Conservation (phyloP, 1,140 invertebrate genomes). For the Bombus sylvicola region DNA sequence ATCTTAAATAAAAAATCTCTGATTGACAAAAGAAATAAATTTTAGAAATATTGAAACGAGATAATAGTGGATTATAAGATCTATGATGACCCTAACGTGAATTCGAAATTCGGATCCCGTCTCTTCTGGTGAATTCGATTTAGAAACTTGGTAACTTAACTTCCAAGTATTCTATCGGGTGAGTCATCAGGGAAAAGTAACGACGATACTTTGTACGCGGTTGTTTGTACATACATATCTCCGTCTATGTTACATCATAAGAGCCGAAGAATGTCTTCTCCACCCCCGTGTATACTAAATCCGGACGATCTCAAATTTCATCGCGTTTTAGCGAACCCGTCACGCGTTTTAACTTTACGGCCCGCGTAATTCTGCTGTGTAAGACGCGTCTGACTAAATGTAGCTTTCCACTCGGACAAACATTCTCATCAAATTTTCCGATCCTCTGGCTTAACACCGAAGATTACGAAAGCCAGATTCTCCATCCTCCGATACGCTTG, state of each 20-base stretch:
- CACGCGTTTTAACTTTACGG: not conserved
- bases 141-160: not conserved
- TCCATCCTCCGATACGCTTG: not conserved
- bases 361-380: not conserved
- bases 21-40: too few relatives aligned
- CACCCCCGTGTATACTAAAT: constrained; percentile 26
- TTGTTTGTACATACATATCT: not conserved
- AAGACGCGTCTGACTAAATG: not conserved
- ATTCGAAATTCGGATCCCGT: not conserved
- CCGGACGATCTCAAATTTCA: constrained; percentile 38
- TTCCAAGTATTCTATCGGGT: not conserved
- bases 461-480: not conserved
- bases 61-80: not conserved
- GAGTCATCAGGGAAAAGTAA: not conserved
- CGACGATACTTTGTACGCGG: not conserved
- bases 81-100: not conserved
- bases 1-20: too few relatives aligned
- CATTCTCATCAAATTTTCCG: not conserved
- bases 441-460: not conserved
- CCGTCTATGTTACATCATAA: constrained; percentile 20
- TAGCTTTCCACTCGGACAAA: not conserved
- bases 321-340: not conserved
- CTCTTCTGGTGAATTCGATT: not conserved
- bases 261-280: not conserved
- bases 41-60: too few relatives aligned